Percentiles rank a stretch among this genome's conserved stretches.
Conservation (phyloP, 2,888 invertebrate species). For the Sesia apiformis region DNA sequence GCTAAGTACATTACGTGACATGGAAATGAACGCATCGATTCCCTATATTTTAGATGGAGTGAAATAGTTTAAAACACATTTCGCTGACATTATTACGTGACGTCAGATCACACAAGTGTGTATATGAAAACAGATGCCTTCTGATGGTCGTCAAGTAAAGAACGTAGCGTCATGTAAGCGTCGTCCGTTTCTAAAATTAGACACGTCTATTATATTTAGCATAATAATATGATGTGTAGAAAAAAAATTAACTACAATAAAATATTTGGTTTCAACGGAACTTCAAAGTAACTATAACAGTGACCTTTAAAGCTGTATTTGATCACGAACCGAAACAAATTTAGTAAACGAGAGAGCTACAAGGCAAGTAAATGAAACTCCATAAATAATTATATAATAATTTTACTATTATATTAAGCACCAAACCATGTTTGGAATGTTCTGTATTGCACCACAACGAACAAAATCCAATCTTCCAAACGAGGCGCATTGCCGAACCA, state of each 20-base stretch:
- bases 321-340: conserved; percentile 5
- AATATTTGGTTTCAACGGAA: conserved; percentile 1
- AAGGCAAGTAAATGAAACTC: conserved; percentile 62
- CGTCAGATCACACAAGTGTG: too few species aligned
- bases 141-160: too few species aligned
- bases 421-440: conserved; percentile 73
- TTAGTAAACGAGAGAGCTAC: conserved; percentile 32
- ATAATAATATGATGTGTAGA: background rate
- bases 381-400: conserved; percentile 44
- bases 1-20: too few species aligned
- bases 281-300: conserved; percentile 28
- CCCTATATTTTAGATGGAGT: too few species aligned
- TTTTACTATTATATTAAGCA: conserved; percentile 68
- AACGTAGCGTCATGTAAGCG: too few species aligned
- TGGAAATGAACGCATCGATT: too few species aligned
- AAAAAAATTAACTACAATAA: background rate
- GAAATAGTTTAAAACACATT: too few species aligned
- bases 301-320: conserved; percentile 50
- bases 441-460: conserved; percentile 67
- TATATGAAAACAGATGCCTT: too few species aligned
- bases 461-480: conserved; percentile 39
- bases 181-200: too few species aligned
- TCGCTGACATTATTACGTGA: too few species aligned
- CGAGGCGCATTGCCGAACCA: background rate
- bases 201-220: too few species aligned